Evolutionary conservation across 2,797 vertebrate genomes (phyloP).

Genomic region (Gila robusta): DNA sequence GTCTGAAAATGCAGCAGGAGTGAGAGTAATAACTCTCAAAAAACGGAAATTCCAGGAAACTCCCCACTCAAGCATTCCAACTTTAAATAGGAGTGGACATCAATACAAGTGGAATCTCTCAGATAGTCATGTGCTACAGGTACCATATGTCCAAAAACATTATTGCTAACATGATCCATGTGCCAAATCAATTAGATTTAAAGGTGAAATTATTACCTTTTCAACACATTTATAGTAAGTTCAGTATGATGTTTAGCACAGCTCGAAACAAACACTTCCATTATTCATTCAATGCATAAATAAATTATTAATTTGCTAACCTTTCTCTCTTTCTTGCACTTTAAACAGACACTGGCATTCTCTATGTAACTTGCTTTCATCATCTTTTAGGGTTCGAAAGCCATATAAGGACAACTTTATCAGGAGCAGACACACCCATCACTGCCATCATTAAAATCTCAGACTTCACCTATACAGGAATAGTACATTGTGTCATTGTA

Average conservation of each 20-base stretch:
- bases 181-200: neutral
- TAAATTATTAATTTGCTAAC: neutral
- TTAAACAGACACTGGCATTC: neutral
- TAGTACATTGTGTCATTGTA: neutral
- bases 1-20: neutral
- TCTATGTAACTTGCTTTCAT: conserved; percentile 18
- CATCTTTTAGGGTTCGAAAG: neutral
- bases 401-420: neutral
- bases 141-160: neutral
- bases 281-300: neutral
- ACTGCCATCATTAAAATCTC: neutral
- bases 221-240: neutral
- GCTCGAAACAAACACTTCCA: neutral
- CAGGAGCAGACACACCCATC: neutral
- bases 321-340: neutral
- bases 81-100: neutral
- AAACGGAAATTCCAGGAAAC: neutral
- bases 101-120: conserved; percentile 1
- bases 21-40: neutral
- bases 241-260: neutral
- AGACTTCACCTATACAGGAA: neutral
- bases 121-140: neutral
- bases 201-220: neutral
- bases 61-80: neutral
- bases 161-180: neutral